Evolutionary conservation across 2,797 vertebrate species (phyloP).

Genomic region (Peromyscus aztecus): DNA sequence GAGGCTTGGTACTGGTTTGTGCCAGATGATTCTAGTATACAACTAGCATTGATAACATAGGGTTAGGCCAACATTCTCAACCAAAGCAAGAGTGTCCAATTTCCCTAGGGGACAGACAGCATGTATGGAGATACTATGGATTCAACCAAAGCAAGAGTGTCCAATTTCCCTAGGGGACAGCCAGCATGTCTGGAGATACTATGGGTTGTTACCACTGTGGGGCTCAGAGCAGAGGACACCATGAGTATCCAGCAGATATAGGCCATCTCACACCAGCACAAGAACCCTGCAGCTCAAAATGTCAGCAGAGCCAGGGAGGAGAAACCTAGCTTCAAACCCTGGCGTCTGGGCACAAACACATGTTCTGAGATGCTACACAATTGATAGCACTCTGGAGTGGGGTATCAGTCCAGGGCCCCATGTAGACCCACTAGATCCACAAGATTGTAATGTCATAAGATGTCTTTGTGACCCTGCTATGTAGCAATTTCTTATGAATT

Average conservation of each 20-base stretch:
- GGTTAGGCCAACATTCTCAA: not conserved
- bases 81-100: no score
- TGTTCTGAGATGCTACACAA: not conserved
- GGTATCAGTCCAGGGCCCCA: not conserved
- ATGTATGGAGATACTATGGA: no score
- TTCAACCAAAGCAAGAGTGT: no score
- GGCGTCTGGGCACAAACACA: not conserved
- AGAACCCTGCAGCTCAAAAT: not conserved
- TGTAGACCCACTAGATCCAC: not conserved
- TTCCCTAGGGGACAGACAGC: no score
- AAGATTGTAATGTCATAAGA: not conserved
- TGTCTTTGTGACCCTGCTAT: not conserved
- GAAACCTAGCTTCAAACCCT: not conserved
- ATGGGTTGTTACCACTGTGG: not conserved
- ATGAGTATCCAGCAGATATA: not conserved
- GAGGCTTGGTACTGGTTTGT: not conserved
- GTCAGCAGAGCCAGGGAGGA: not conserved
- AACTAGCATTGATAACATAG: not conserved
- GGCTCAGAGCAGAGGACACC: not conserved
- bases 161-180: not conserved
- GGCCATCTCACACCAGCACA: not conserved
- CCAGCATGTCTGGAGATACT: not conserved
- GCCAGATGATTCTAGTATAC: not conserved
- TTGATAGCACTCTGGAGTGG: not conserved
- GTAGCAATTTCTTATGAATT: not conserved